Evolutionary conservation across 2,888 invertebrate genomes (phyloP), one percentile per base, ranked within the genome.

Genomic region (Hedya salicella): DNA sequence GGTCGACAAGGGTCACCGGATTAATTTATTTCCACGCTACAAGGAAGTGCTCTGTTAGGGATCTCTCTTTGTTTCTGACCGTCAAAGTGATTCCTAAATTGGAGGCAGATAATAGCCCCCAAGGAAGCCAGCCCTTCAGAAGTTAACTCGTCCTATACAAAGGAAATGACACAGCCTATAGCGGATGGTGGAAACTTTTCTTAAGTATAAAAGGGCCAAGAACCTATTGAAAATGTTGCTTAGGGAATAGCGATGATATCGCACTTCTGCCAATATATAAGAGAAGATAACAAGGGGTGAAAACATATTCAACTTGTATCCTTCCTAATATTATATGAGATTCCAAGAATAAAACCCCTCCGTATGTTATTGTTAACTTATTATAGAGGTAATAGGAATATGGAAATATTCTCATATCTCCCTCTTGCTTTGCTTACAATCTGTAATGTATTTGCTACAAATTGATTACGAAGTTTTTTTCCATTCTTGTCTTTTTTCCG

Each of bases 61-160:
- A 39, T 17, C 48, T 48, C 66, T 54, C 66, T 54, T 66, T 66
- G 60, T 66, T 48, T 61, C 48, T 48, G 54, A 32, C 60, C 49
- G 36, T 61, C 66, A 66, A 66, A 66, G 66, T 66, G 66, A 66
- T 66, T 61, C 60, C 60, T 48, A 66, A 66, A 66, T 66, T 61
- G 66, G 54, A 61, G 53, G 40, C 54, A 36, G 39, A 61, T 61
- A 66, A 66, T 60, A 61, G 60, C 48, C 42, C 53, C 66, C 42
- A 40, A 60, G 61, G 61, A 66, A 54, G 54, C 40, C 32, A 46
- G 53, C 62, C 49, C 62, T 57, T 36, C 46, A 40, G 53, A 50
- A 67, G 42, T 62, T 67, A 62, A 57, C 54, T 57, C 25, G 49
- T 36, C 17, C 40, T 52, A 25, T 62, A 57, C 39, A 62, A 62